Conservation (phyloP, 2,797 vertebrate genomes). For the Phaenicophaeus curvirostris region DNA sequence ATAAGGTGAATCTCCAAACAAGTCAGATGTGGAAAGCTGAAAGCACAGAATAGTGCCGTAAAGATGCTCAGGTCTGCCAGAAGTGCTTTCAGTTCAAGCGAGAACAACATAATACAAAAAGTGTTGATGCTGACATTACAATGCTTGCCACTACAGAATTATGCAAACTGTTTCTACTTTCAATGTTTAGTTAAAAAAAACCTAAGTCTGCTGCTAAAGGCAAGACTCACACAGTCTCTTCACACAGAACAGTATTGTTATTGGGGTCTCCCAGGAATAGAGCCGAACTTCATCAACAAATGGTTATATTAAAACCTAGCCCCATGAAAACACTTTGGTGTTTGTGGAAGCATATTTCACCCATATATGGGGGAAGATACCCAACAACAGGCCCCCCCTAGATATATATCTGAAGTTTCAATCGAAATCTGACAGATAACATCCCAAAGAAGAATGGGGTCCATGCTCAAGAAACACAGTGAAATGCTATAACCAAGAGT, state of each 20-base stretch:
- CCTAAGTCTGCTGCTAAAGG: neutral
- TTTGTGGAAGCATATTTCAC: neutral
- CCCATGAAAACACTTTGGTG: neutral
- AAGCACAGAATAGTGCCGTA: neutral
- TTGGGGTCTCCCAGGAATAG: neutral
- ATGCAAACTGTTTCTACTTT: neutral
- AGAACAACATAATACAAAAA: neutral
- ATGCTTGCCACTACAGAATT: neutral
- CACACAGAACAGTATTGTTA: neutral
- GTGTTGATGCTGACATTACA: neutral
- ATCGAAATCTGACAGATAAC: neutral
- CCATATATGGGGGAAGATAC: neutral
- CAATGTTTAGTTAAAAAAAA: neutral
- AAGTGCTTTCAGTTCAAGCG: neutral
- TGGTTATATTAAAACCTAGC: neutral
- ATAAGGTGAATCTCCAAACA: neutral
- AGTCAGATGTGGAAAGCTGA: neutral
- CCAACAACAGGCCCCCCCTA: neutral
- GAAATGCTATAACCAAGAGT: neutral
- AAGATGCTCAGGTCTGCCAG: neutral
- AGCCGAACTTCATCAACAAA: neutral
- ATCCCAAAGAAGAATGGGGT: neutral
- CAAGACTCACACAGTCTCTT: neutral
- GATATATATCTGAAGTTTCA: neutral
- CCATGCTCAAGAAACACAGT: neutral